Base-by-base conservation (phyloP, 2,888 invertebrate species). In the Germaria angustata region DNA sequence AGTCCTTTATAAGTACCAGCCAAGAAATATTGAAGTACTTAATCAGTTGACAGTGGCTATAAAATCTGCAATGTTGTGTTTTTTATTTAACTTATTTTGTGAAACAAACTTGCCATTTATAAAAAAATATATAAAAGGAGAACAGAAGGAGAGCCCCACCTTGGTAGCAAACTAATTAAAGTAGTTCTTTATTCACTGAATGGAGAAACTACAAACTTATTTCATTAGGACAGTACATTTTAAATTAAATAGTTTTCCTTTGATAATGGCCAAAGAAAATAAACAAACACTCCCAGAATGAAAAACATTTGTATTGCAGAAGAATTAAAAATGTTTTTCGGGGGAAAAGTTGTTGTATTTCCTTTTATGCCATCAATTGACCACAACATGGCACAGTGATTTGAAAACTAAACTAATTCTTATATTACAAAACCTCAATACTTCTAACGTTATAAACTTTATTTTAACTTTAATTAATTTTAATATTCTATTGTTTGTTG, bases 91-190 rank as follows among this genome's bases (percentile, higher is more conserved):
- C 1, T 36, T 28, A 22, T 28, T 41, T 59, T 39, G 2, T 36
- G 7, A 17, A 9, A 49, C 22, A 65, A 49, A 34, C 22, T 49
- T 65, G 28, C 17, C 36, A 34, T 65, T 36, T 36, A 36, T 15
- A 22, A 34, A 22, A 36, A 15, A 13, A n/a, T n/a, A n/a, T n/a
- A 28, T n/a, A 15, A 71, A 44, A 57, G 9, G 15, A n/a, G 9
- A 9, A 41, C 9, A 61, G 41, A 61, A 15, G 41, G 13, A 24
- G 17, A 15, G 65, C 68, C 15, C 36, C 53, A 61, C 71, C 55
- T 55, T 57, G 49, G 28, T 51, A 68, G 20, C 17, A 65, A 78
- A 78, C 65, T 78, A 78, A 78, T 78, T 78, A 65, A 78, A 78
- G 28, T 65, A 71, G 36, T 71, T 44, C 36, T 46, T 46, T 55